Percentiles rank a stretch among this genome's conserved stretches.
Conservation (phyloP, 2,113 vertebrate genomes). For the Mirounga angustirostris region DNA sequence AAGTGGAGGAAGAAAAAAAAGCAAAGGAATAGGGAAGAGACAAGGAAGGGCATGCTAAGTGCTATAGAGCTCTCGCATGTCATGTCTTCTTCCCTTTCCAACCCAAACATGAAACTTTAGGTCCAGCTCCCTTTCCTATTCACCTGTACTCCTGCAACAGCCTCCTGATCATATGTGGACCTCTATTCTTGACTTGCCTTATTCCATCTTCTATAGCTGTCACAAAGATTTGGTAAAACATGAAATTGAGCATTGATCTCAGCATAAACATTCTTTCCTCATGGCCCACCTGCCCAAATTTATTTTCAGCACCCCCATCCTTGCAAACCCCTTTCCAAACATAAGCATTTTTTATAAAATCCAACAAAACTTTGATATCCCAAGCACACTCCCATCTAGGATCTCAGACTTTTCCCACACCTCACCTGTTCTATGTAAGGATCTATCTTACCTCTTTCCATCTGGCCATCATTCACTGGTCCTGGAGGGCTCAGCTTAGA, state of each 20-base stretch:
- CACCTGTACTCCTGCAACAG: neutral
- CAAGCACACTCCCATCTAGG: neutral
- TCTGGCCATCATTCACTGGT: neutral
- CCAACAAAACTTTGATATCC: neutral
- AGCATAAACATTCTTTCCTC: neutral
- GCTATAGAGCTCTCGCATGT: neutral
- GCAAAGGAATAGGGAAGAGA: neutral
- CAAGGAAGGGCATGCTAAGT: neutral
- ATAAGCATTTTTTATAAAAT: neutral
- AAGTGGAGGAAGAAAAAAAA: neutral
- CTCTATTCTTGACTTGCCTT: neutral
- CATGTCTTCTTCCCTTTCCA: neutral
- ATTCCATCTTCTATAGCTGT: neutral
- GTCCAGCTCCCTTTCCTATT: neutral
- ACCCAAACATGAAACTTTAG: neutral
- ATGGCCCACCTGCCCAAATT: neutral
- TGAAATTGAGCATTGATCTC: neutral
- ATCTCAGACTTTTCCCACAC: neutral
- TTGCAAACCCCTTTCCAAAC: neutral
- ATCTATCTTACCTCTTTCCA: neutral
- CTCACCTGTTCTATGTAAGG: neutral
- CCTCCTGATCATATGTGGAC: neutral
- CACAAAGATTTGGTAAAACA: neutral
- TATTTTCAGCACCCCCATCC: neutral
- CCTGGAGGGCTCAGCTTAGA: neutral